These are phyloP conservation scores for Colistium nudipinnis DNA, from an alignment of 2,113 vertebrate species.

Conservation along the genomic window DNA sequence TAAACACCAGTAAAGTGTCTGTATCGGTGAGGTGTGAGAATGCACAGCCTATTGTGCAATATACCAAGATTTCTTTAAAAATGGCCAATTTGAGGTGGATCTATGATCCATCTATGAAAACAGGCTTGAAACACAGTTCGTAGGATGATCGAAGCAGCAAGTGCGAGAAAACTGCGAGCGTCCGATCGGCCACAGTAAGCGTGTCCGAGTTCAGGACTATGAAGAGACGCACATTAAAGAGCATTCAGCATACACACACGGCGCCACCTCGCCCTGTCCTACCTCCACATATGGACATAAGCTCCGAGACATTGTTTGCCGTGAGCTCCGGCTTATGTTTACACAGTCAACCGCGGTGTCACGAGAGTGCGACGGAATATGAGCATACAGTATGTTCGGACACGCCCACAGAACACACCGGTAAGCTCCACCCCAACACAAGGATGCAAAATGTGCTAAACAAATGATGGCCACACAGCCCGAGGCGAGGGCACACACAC, in stretches of 20 bases:
- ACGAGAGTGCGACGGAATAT: not conserved
- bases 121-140: not conserved
- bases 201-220: not conserved
- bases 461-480: slow-evolving; percentile 3
- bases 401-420: slow-evolving; percentile 35
- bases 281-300: not conserved
- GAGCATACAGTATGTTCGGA: not conserved
- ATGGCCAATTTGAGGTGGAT: too few relatives aligned
- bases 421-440: not conserved
- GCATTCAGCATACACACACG: too few relatives aligned
- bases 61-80: too few relatives aligned
- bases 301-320: not conserved
- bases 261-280: not conserved
- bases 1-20: too few relatives aligned
- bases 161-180: not conserved
- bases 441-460: slow-evolving; percentile 37
- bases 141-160: not conserved
- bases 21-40: too few relatives aligned
- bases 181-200: too few relatives aligned
- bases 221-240: too few relatives aligned
- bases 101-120: too few relatives aligned
- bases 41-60: too few relatives aligned
- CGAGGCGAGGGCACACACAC: not conserved
- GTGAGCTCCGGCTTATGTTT: slow-evolving; percentile 8
- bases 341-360: not conserved